Evolutionary conservation across 37 sponge, comb jelly and placozoan species (phyloP).

Genomic region (Diacarnus erythraeanus): DNA sequence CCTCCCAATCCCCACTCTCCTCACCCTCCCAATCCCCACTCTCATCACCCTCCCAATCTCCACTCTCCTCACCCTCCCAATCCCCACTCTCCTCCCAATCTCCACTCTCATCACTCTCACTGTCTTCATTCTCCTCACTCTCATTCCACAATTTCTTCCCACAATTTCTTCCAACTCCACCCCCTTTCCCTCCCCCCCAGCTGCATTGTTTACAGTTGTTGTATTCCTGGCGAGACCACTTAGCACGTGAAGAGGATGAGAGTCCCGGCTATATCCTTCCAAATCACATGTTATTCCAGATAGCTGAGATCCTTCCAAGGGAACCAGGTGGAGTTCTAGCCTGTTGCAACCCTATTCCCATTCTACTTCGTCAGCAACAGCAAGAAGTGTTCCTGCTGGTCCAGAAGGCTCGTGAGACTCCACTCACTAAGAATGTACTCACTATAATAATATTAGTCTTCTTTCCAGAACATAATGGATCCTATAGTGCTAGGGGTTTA

Average conservation of each 20-base stretch:
- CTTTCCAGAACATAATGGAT: no score
- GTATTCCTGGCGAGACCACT: slow-evolving; percentile 79
- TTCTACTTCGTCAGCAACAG: slow-evolving; percentile 77
- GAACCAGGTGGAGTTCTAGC: slow-evolving; percentile 88
- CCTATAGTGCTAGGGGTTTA: no score
- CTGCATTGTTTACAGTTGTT: slow-evolving; percentile 60
- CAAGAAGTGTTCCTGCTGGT: slow-evolving; percentile 71
- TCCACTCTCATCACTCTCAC: no score
- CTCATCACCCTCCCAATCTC: no score
- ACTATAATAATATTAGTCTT: no score
- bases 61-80: no score
- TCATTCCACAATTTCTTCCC: no score
- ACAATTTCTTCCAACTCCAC: background rate
- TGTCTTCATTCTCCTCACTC: background rate
- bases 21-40: no score
- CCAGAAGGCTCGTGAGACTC: slow-evolving; percentile 56
- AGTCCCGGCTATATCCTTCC: slow-evolving; percentile 87
- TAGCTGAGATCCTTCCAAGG: slow-evolving; percentile 79
- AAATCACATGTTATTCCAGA: slow-evolving; percentile 96
- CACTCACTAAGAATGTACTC: background rate
- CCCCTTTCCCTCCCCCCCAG: slow-evolving; percentile 27
- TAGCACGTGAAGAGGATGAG: slow-evolving; percentile 92
- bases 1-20: no score
- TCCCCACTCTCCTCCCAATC: no score
- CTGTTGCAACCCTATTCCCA: slow-evolving; percentile 91